phyloP scores from a whole-genome alignment of 2,797 vertebrate species.

The Hephaestus fuliginosus region DNA sequence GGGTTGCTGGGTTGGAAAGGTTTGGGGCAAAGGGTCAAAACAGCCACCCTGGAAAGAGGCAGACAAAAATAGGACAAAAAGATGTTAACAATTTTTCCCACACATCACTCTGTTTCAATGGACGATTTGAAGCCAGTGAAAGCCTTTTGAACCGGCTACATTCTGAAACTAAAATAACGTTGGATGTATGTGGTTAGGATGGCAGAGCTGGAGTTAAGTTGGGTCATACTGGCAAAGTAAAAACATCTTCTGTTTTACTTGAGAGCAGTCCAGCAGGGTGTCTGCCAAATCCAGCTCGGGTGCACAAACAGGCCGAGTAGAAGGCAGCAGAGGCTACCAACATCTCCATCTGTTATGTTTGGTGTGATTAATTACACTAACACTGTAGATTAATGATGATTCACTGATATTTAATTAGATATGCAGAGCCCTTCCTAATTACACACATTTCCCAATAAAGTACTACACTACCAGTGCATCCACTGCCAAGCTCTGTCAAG shows the following conservation, averaged over 20 bases:
- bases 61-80: not conserved
- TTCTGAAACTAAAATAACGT: not conserved
- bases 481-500: not conserved
- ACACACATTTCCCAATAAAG: not conserved
- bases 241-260: slow-evolving; percentile 1
- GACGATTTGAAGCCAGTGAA: not conserved
- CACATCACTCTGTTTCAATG: not conserved
- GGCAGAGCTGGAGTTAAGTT: too few species aligned
- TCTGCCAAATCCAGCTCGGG: slow-evolving; percentile 15
- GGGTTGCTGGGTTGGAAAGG: slow-evolving; percentile 86
- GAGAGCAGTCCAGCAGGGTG: slow-evolving; percentile 12
- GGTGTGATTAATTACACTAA: slow-evolving; percentile 11
- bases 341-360: not conserved
- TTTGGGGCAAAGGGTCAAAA: slow-evolving; percentile 88
- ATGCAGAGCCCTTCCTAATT: not conserved
- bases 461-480: not conserved
- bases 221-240: not conserved
- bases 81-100: not conserved
- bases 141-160: not conserved
- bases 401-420: not conserved
- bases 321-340: not conserved
- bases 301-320: not conserved
- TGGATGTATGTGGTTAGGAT: too few species aligned
- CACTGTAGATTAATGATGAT: not conserved
- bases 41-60: slow-evolving; percentile 88